Evolutionary conservation across 2,888 invertebrate genomes (phyloP).

Genomic region (Tetragonula carbonaria): DNA sequence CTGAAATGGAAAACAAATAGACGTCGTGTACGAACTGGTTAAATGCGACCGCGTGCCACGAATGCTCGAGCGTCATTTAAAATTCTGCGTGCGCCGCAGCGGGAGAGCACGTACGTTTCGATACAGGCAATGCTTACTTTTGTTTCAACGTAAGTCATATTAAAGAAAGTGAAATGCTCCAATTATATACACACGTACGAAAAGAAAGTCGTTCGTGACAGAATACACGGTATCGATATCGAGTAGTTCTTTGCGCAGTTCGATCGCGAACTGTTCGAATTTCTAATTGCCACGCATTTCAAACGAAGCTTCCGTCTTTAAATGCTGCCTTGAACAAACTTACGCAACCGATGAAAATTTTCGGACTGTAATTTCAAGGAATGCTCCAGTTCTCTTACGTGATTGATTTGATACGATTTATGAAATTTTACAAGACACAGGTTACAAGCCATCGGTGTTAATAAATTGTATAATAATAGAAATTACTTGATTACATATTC

Average conservation of each 20-base stretch:
- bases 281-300: neutral
- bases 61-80: constrained; percentile 58
- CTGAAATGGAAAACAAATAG: constrained; percentile 41
- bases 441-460: neutral
- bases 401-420: neutral
- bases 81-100: constrained; percentile 53
- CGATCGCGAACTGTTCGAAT: constrained; percentile 1
- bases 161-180: constrained; percentile 66
- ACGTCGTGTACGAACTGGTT: constrained; percentile 39
- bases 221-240: constrained; percentile 42
- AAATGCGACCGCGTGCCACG: constrained; percentile 62
- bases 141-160: constrained; percentile 34
- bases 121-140: constrained; percentile 29
- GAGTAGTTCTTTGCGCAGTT: constrained; percentile 11
- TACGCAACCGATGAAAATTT: neutral
- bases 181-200: constrained; percentile 46
- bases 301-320: neutral
- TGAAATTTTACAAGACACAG: neutral
- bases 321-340: neutral
- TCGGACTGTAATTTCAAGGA: neutral
- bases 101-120: constrained; percentile 14
- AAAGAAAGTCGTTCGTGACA: constrained; percentile 58
- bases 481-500: too few species aligned
- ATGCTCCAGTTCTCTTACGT: fast-evolving
- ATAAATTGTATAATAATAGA: neutral